These are phyloP conservation scores for Pangasianodon gigas DNA, from an alignment of 2,113 vertebrate species.

Conservation along the genomic window DNA sequence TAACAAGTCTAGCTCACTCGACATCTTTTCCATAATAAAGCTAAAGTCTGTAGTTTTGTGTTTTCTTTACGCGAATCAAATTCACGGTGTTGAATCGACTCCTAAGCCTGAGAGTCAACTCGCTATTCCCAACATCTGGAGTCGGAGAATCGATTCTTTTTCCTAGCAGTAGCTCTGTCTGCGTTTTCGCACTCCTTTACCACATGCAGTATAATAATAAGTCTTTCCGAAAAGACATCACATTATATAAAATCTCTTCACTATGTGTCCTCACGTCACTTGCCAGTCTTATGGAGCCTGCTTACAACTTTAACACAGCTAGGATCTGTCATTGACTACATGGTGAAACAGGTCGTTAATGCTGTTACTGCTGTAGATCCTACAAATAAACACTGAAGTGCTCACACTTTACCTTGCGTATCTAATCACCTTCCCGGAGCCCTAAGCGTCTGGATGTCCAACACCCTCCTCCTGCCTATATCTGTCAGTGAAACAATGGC, in stretches of 20 bases:
- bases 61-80: neutral
- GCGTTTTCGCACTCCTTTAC: neutral
- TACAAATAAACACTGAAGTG: neutral
- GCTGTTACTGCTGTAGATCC: neutral
- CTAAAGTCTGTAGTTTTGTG: neutral
- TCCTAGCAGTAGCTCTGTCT: neutral
- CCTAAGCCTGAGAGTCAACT: neutral
- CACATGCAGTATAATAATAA: neutral
- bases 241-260: neutral
- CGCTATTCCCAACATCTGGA: neutral
- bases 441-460: neutral
- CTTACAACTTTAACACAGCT: neutral
- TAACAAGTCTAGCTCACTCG: neutral
- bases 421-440: neutral
- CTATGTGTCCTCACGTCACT: neutral
- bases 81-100: neutral
- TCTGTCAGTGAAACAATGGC: neutral
- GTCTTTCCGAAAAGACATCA: neutral
- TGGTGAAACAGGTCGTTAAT: neutral
- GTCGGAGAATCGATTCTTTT: neutral
- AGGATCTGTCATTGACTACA: neutral
- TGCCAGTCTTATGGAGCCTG: no score
- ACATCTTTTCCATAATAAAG: neutral
- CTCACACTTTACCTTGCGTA: neutral
- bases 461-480: neutral